Conservation (phyloP, 2,888 invertebrate genomes). For the Diarsia mendica region DNA sequence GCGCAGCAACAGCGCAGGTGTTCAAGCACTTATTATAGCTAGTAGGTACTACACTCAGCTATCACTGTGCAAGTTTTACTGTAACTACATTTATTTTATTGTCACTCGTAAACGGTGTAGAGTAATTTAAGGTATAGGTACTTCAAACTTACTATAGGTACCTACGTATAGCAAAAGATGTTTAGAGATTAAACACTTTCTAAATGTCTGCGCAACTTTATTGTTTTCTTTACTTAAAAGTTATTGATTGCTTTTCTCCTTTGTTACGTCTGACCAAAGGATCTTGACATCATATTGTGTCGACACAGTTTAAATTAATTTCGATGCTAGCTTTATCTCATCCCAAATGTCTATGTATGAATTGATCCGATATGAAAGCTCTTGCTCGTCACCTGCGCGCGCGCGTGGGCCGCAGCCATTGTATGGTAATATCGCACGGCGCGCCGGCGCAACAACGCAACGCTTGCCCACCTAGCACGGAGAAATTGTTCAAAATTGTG, state of each 20-base stretch:
- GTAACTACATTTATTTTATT: conserved; percentile 61
- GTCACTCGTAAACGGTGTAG: conserved; percentile 62
- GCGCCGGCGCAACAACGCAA: conserved; percentile 67
- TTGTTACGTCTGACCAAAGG: neutral
- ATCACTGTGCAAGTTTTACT: conserved; percentile 52
- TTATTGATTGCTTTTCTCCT: conserved; percentile 13
- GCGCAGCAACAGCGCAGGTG: conserved; percentile 43
- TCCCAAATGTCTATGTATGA: conserved; percentile 60
- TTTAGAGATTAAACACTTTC: conserved; percentile 59
- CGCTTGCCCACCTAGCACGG: conserved; percentile 68
- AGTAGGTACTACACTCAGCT: conserved; percentile 32
- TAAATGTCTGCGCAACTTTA: conserved; percentile 43
- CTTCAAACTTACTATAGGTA: conserved; percentile 40
- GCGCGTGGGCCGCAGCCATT: conserved; percentile 79
- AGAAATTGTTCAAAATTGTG: conserved; percentile 80
- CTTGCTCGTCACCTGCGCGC: conserved; percentile 83
- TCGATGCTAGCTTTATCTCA: conserved; percentile 60
- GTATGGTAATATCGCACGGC: conserved; percentile 77
- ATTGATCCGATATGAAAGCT: conserved; percentile 70
- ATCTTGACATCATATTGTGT: conserved; percentile 26
- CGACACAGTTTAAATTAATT: conserved; percentile 55
- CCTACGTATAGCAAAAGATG: conserved; percentile 48
- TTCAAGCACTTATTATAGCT: conserved; percentile 24
- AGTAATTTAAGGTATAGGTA: conserved; percentile 45
- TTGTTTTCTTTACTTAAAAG: conserved; percentile 14